Evolutionary conservation across 2,888 invertebrate genomes (phyloP), one percentile per base, ranked within the genome.

Genomic region (Chromoteleia sp.): DNA sequence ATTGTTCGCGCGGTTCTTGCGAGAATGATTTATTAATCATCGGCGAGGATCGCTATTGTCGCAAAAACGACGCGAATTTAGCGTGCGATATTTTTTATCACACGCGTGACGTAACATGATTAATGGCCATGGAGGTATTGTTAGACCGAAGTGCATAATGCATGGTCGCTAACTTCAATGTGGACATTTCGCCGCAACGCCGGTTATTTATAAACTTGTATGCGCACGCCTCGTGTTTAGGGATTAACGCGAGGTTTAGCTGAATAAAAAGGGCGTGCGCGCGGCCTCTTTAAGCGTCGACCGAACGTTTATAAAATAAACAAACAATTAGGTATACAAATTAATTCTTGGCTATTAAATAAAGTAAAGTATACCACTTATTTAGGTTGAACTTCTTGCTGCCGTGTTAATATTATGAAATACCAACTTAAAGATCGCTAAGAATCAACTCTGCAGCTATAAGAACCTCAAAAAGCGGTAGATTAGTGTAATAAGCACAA

Each of bases 91-190:
- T 36, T 71, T 78, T 78, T 78, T 71, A 58, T 65, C 58, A 48
- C 7, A 70, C 50, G 50, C 70, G 43, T 56, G 71, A 78, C 65
- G 71, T 65, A 78, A 78, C 54, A 12, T 71, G 78, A 78, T 73
- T 63, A 73, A 78, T 70, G 67, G 50, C 73, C 67, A 17, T 73
- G 71, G 71, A 71, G 25, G 56, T 71, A 78, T 78, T 71, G 77
- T 77, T 78, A 70, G 70, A 77, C 36, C 48, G 17, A 33, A 65
- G 71, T 78, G 58, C 78, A 77, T 77, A 65, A 78, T 71, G 65
- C 63, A 70, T 36, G 70, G 63, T 50, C 19, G 70, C 70, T 58
- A 71, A 77, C 63, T 63, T 63, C 48, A 30, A 67, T 67, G 76
- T 68, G 54, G 76, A 76, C 68, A 76, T 76, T 76, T 68, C 54